Evolutionary conservation across 2,113 vertebrate species (phyloP).

Genomic region (Ursus arctos): DNA sequence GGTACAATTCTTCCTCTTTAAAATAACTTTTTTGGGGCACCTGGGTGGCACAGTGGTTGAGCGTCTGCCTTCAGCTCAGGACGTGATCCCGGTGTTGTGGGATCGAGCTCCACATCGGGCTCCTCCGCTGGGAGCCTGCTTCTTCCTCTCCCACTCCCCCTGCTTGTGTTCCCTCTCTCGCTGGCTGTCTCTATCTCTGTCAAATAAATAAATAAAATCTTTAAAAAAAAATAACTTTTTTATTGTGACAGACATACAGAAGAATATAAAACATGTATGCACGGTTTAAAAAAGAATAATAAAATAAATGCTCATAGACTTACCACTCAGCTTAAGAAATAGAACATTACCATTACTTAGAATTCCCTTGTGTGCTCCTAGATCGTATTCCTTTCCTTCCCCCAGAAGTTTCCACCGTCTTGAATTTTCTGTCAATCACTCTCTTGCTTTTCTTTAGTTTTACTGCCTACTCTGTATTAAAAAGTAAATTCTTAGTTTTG

Average conservation of each 20-base stretch:
- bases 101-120: too few relatives aligned
- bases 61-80: too few relatives aligned
- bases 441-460: constrained; percentile 25
- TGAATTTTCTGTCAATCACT: neutral
- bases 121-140: too few relatives aligned
- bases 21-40: neutral
- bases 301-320: neutral
- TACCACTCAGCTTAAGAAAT: neutral
- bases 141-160: too few relatives aligned
- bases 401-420: neutral
- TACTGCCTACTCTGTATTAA: neutral
- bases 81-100: too few relatives aligned
- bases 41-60: too few relatives aligned
- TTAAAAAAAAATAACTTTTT: neutral
- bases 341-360: neutral
- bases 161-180: too few relatives aligned
- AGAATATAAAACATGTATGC: neutral
- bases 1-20: neutral
- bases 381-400: neutral
- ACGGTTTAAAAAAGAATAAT: neutral
- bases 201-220: too few relatives aligned
- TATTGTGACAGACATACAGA: neutral
- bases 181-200: too few relatives aligned
- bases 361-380: neutral
- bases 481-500: neutral